phyloP scores from a whole-genome alignment of 1,140 invertebrate species.

The Nebria ingens region DNA sequence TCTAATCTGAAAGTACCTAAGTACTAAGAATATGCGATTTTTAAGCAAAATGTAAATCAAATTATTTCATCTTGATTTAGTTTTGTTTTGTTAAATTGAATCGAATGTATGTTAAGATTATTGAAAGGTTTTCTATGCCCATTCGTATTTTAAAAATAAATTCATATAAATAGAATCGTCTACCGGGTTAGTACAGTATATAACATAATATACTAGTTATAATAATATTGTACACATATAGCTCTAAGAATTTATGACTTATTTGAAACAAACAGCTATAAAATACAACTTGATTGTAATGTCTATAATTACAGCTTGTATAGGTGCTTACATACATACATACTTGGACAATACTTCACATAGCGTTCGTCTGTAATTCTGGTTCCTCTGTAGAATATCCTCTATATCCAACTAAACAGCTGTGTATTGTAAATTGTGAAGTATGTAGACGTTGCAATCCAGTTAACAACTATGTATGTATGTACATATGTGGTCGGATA shows the following conservation, averaged over 20 bases:
- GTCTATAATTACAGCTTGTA: not conserved
- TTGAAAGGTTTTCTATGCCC: not conserved
- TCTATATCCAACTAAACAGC: too few species aligned
- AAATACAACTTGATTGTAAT: not conserved
- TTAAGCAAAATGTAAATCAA: too few species aligned
- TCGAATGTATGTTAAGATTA: not conserved
- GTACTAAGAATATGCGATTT: too few species aligned
- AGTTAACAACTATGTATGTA: too few species aligned
- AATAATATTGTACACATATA: too few species aligned
- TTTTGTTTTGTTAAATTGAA: too few species aligned
- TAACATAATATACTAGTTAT: too few species aligned
- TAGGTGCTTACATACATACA: not conserved
- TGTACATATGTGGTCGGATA: too few species aligned
- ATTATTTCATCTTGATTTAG: too few species aligned
- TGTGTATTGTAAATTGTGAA: too few species aligned
- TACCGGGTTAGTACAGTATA: not conserved
- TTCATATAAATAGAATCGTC: not conserved
- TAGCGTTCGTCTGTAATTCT: not conserved
- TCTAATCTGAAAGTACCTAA: too few species aligned
- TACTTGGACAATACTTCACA: not conserved
- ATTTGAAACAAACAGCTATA: not conserved
- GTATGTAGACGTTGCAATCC: too few species aligned
- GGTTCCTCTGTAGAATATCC: not conserved
- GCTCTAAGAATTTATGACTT: constrained; percentile 3
- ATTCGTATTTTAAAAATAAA: not conserved